phyloP scores from a whole-genome alignment of 2,797 vertebrate species.

The Poecilia picta region DNA sequence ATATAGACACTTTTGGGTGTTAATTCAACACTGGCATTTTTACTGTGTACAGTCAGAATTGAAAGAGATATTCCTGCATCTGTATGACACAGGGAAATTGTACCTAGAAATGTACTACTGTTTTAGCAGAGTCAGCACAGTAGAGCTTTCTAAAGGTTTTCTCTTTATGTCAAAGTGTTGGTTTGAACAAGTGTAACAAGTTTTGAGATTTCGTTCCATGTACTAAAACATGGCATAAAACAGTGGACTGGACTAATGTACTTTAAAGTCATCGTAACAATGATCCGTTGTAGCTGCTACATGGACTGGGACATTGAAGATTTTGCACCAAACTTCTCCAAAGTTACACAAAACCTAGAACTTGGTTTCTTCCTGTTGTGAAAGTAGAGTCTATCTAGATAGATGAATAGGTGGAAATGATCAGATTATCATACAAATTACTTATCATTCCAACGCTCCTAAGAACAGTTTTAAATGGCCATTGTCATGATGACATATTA shows the following conservation, averaged over 20 bases:
- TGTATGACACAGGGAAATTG: background rate
- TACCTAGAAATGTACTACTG: background rate
- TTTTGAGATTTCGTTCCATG: background rate
- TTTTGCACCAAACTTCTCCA: background rate
- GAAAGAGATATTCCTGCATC: background rate
- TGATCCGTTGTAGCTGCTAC: background rate
- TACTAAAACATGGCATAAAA: background rate
- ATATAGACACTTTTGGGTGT: no score
- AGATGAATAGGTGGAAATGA: no score
- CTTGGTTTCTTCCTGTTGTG: background rate
- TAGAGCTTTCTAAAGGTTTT: background rate
- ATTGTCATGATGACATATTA: background rate
- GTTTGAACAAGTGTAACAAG: background rate
- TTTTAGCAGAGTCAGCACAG: background rate
- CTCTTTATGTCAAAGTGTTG: background rate
- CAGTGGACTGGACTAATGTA: background rate
- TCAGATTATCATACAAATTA: no score
- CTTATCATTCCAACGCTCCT: no score
- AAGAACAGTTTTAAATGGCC: no score
- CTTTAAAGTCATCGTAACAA: background rate
- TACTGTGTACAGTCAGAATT: no score
- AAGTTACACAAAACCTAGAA: background rate
- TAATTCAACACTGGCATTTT: no score
- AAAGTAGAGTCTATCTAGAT: background rate
- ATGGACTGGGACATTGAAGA: background rate